These are phyloP conservation scores for Polydrusus tereticollis DNA, from an alignment of 2,888 invertebrate genomes.

Conservation along the genomic window DNA sequence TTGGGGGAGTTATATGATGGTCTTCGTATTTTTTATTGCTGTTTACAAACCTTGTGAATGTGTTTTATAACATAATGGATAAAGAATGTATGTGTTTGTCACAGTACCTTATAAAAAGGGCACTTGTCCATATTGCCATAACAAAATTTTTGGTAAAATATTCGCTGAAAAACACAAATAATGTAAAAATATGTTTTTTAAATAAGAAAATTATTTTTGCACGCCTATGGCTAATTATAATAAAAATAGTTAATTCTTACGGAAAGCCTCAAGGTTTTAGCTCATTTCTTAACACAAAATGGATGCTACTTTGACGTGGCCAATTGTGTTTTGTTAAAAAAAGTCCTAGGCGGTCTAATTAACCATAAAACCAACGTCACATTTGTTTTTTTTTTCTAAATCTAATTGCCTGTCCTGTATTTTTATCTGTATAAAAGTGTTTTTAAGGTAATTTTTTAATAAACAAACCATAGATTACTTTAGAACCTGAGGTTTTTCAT, in stretches of 20 bases:
- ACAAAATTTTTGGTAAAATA: background rate
- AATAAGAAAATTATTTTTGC: constrained; percentile 1
- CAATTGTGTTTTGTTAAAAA: too few species aligned
- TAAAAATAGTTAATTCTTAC: background rate
- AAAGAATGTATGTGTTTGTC: too few species aligned
- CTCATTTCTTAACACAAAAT: background rate
- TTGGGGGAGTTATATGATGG: too few species aligned
- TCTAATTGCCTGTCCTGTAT: too few species aligned
- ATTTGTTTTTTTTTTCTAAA: too few species aligned
- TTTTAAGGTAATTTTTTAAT: background rate
- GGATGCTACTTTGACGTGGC: background rate
- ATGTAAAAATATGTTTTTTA: background rate
- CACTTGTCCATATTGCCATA: background rate
- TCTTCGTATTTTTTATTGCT: too few species aligned
- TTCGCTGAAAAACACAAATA: too few species aligned
- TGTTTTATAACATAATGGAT: too few species aligned
- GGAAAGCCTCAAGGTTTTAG: background rate
- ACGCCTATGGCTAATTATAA: background rate
- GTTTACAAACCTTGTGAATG: too few species aligned
- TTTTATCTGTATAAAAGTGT: background rate
- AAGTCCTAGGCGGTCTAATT: too few species aligned
- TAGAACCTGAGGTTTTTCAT: background rate
- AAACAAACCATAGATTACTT: background rate
- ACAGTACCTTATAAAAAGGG: too few species aligned
- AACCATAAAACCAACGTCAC: too few species aligned